phyloP scores from a whole-genome alignment of 35 echinoderm and acorn worm species.

The Chiridota heheva region DNA sequence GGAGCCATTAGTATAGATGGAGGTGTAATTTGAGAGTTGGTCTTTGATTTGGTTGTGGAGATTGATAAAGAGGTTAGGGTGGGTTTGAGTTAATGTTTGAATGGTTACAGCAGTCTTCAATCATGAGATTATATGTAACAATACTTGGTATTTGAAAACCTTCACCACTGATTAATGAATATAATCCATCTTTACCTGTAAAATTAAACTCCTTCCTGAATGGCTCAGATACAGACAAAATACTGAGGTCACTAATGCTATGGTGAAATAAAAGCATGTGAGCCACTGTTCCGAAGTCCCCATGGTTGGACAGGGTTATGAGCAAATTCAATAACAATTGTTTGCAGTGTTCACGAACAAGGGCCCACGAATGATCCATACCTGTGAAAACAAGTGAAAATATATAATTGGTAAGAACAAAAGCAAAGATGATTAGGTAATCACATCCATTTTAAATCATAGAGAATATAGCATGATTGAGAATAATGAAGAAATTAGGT shows the following conservation, averaged over 20 bases:
- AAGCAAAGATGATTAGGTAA: too few relatives aligned
- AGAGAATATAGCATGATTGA: too few relatives aligned
- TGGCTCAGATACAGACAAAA: slow-evolving; percentile 32
- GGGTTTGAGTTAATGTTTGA: too few relatives aligned
- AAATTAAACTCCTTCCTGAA: slow-evolving; percentile 88
- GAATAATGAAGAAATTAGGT: too few relatives aligned
- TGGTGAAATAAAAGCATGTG: slow-evolving; percentile 65
- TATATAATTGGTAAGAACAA: not conserved
- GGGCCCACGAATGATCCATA: slow-evolving; percentile 82
- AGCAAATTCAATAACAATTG: slow-evolving; percentile 80
- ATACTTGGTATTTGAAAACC: not conserved
- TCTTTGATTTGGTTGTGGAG: too few relatives aligned
- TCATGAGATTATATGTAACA: not conserved
- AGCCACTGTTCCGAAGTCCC: slow-evolving; percentile 74
- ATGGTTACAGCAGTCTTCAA: too few relatives aligned
- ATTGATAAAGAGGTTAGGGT: too few relatives aligned
- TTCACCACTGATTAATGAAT: too few relatives aligned
- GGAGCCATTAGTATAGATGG: too few relatives aligned
- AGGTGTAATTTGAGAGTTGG: too few relatives aligned
- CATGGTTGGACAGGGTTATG: slow-evolving; percentile 78
- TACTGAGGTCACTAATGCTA: slow-evolving; percentile 79
- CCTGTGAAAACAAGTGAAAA: slow-evolving; percentile 37
- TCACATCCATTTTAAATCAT: too few relatives aligned
- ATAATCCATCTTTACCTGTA: too few relatives aligned
- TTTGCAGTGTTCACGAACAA: slow-evolving; percentile 92